phyloP scores from a whole-genome alignment of 2,797 vertebrate genomes.

The Cossypha heuglini region DNA sequence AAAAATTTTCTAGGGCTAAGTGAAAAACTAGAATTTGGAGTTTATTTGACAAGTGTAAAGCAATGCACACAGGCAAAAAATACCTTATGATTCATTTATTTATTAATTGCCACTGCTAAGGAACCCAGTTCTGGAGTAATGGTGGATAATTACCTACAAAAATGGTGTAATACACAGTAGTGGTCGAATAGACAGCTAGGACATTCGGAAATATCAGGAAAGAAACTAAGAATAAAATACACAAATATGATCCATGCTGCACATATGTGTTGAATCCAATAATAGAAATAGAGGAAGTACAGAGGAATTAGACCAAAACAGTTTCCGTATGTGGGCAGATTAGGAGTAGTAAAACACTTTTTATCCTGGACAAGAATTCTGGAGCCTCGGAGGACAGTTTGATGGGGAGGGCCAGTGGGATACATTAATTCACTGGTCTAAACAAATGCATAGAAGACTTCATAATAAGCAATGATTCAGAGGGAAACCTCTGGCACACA shows the following conservation, averaged over 20 bases:
- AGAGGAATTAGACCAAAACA: not conserved
- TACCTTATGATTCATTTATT: not conserved
- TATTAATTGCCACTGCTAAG: not conserved
- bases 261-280: not conserved
- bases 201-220: not conserved
- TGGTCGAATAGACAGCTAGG: not conserved
- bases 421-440: not conserved
- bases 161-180: not conserved
- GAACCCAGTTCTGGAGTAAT: not conserved
- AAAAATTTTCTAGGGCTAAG: not conserved
- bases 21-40: not conserved
- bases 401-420: not conserved
- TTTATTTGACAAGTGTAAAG: not conserved
- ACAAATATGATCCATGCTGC: not conserved
- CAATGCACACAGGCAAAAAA: not conserved
- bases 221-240: not conserved
- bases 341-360: not conserved
- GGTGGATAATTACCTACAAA: not conserved
- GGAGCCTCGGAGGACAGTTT: not conserved
- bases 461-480: not conserved
- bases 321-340: not conserved
- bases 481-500: not conserved
- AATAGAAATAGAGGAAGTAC: not conserved
- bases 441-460: not conserved
- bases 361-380: not conserved